phyloP scores from a whole-genome alignment of 2,888 invertebrate genomes.

The Platycheirus rosarum region DNA sequence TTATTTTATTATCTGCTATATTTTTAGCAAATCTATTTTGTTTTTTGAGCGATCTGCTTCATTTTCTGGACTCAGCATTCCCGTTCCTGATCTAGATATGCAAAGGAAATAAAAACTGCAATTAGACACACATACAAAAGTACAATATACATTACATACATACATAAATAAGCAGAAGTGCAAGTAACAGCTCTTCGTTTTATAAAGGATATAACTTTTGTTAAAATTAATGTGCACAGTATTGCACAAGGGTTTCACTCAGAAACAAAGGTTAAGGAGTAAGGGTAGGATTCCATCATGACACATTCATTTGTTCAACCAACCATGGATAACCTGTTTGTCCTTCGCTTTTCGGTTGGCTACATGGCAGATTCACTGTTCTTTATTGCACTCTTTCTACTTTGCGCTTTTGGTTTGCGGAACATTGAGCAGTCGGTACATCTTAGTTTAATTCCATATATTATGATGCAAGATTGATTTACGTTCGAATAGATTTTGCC shows the following conservation, averaged over 20 bases:
- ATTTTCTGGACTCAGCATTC: too few relatives aligned
- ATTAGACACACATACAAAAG: background rate
- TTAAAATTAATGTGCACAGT: constrained; percentile 72
- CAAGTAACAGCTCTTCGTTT: too few relatives aligned
- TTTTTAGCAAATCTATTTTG: too few relatives aligned
- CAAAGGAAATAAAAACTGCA: too few relatives aligned
- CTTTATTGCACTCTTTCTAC: constrained; percentile 45
- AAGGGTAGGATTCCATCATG: constrained; percentile 67
- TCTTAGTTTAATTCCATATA: constrained; percentile 73
- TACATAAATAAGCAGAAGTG: background rate
- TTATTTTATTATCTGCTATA: too few relatives aligned
- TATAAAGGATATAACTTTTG: constrained; percentile 74
- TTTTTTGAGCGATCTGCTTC: too few relatives aligned
- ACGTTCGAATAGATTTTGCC: constrained; percentile 81
- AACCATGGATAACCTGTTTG: constrained; percentile 59
- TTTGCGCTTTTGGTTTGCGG: constrained; percentile 7
- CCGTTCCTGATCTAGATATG: too few relatives aligned
- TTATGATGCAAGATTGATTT: constrained; percentile 80
- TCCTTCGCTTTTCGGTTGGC: constrained; percentile 56
- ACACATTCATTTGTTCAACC: constrained; percentile 65
- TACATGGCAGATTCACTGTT: constrained; percentile 28
- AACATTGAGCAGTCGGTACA: constrained; percentile 48
- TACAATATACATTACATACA: background rate
- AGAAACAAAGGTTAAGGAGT: constrained; percentile 5
- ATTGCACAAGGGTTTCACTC: constrained; percentile 54